phyloP scores from a whole-genome alignment of 2,888 invertebrate genomes.

The Leucozona laternaria region DNA sequence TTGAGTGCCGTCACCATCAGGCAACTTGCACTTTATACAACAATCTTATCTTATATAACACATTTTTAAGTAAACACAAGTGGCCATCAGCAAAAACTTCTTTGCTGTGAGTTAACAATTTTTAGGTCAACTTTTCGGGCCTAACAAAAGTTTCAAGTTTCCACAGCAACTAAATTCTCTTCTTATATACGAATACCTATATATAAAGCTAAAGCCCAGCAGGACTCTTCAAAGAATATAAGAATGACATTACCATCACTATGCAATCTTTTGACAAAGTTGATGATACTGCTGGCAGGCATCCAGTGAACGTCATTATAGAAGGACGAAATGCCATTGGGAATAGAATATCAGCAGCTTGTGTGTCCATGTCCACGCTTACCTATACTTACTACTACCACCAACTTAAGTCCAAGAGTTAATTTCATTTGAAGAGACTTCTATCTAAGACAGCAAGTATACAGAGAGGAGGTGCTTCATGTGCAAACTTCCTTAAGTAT shows the following conservation, averaged over 20 bases:
- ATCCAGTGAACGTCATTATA: constrained; percentile 51
- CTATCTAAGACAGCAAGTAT: constrained; percentile 19
- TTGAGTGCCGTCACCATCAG: neutral
- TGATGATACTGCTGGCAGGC: constrained; percentile 48
- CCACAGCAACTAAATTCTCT: constrained; percentile 5
- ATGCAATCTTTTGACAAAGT: constrained; percentile 53
- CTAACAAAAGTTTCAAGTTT: constrained; percentile 18
- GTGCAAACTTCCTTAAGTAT: constrained; percentile 72
- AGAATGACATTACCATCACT: constrained; percentile 40
- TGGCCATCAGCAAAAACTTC: constrained; percentile 11
- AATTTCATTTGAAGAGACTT: constrained; percentile 73
- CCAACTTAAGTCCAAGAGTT: constrained; percentile 60
- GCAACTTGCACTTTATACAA: neutral
- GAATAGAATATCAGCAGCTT: constrained; percentile 55
- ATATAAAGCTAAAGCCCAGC: neutral
- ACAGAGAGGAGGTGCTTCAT: constrained; percentile 65
- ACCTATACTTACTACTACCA: neutral
- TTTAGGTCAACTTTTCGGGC: constrained; percentile 31
- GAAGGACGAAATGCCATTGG: constrained; percentile 53
- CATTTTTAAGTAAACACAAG: constrained; percentile 16
- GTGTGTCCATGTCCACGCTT: constrained; percentile 2
- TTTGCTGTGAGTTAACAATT: constrained; percentile 10
- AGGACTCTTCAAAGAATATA: constrained; percentile 30
- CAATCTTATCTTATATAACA: constrained; percentile 1
- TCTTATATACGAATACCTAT: neutral